phyloP scores from a whole-genome alignment of 2,797 vertebrate species.

The Parauchenoglanis ngamensis region DNA sequence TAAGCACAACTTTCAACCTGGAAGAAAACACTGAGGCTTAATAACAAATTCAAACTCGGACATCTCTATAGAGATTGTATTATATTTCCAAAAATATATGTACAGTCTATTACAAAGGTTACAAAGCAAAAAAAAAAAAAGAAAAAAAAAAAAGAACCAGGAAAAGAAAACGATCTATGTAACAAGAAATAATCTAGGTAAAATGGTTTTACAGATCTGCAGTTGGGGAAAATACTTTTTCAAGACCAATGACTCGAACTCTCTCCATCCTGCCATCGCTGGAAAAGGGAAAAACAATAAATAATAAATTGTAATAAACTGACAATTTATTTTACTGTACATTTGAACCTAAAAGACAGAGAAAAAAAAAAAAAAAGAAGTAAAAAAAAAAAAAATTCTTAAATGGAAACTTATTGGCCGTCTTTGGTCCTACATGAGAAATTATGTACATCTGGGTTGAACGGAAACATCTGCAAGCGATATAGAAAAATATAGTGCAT shows the following conservation, averaged over 20 bases:
- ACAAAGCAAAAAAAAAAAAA: slow-evolving; percentile 91
- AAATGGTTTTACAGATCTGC: slow-evolving; percentile 88
- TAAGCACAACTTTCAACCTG: slow-evolving; percentile 10
- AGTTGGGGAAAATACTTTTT: slow-evolving; percentile 77
- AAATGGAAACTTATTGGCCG: slow-evolving; percentile 85
- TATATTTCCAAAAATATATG: slow-evolving; percentile 99
- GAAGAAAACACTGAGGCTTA: slow-evolving; percentile 17
- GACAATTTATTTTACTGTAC: slow-evolving; percentile 91
- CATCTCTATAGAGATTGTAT: slow-evolving; percentile 88
- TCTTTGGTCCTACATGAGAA: slow-evolving; percentile 99
- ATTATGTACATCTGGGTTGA: slow-evolving; percentile 91
- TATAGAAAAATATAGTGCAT: slow-evolving; percentile 99
- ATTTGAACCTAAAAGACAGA: slow-evolving; percentile 79
- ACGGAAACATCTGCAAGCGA: slow-evolving; percentile 87
- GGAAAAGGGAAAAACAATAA: slow-evolving; percentile 86
- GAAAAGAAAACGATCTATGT: slow-evolving; percentile 83
- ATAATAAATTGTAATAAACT: slow-evolving; percentile 92
- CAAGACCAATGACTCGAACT: slow-evolving; percentile 79
- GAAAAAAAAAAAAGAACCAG: slow-evolving; percentile 50
- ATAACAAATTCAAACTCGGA: slow-evolving; percentile 58
- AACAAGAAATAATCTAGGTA: slow-evolving; percentile 87
- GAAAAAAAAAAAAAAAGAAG: slow-evolving; percentile 43
- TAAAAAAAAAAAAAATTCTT: slow-evolving; percentile 65
- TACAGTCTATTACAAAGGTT: slow-evolving; percentile 99
- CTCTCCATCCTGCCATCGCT: slow-evolving; percentile 85